These are phyloP conservation scores for Drosophila repleta DNA, from an alignment of 1,140 invertebrate genomes.

Conservation along the genomic window DNA sequence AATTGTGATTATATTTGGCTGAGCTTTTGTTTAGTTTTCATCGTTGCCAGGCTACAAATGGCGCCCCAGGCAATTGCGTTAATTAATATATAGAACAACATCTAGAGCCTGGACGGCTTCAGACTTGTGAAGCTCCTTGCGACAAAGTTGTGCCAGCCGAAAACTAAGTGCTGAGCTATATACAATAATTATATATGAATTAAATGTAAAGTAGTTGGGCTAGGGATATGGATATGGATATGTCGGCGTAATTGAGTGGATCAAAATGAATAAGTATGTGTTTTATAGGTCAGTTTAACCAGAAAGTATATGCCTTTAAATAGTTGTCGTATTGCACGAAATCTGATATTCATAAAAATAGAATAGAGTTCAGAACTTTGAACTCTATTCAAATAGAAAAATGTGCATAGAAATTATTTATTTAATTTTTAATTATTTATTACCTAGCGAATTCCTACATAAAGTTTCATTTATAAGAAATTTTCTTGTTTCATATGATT, in stretches of 20 bases:
- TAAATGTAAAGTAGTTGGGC: background rate
- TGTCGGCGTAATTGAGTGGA: background rate
- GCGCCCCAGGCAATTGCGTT: slow-evolving; percentile 51
- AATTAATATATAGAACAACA: slow-evolving; percentile 59
- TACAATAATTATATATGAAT: background rate
- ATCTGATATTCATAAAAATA: no score
- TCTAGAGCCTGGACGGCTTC: background rate
- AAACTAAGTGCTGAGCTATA: background rate
- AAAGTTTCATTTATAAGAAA: no score
- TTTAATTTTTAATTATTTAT: no score
- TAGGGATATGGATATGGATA: background rate
- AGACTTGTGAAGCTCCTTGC: background rate
- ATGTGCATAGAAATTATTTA: no score
- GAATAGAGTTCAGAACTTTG: no score
- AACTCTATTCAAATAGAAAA: no score
- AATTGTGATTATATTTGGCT: slow-evolving; percentile 62
- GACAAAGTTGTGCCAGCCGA: background rate
- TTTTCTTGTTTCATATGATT: no score
- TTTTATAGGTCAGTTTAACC: no score
- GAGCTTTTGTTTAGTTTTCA: slow-evolving; percentile 35
- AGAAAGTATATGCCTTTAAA: no score
- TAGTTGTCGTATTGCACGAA: no score
- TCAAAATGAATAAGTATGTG: background rate
- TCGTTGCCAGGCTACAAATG: slow-evolving; percentile 53
- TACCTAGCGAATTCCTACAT: no score